phyloP scores from a whole-genome alignment of 2,888 invertebrate genomes.

The Abrostola triplasia region DNA sequence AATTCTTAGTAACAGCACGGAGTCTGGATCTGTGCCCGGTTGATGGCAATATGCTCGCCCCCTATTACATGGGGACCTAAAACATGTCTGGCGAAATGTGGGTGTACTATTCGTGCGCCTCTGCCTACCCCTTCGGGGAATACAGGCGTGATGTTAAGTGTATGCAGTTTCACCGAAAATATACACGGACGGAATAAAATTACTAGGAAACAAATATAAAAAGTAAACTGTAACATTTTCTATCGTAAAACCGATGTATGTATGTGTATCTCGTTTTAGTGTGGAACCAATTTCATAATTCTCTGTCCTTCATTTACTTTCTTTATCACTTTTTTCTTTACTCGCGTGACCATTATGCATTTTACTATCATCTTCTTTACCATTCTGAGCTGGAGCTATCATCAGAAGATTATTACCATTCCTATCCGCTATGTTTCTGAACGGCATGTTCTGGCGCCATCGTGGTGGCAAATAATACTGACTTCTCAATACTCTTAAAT shows the following conservation, averaged over 20 bases:
- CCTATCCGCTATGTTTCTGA: conserved; percentile 84
- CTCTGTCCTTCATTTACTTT: conserved; percentile 43
- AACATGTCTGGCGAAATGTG: no score
- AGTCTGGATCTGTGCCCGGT: no score
- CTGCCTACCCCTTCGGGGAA: no score
- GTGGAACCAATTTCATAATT: no score
- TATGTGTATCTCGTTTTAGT: no score
- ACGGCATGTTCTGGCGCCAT: conserved; percentile 84
- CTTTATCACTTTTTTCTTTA: conserved; percentile 60
- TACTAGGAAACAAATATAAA: neutral
- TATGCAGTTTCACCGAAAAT: no score
- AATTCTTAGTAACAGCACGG: no score
- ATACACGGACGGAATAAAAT: neutral
- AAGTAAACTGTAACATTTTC: neutral
- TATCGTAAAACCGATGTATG: no score
- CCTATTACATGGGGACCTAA: no score
- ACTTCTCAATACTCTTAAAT: conserved; percentile 74
- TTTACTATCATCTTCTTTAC: conserved; percentile 67
- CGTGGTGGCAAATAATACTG: conserved; percentile 79
- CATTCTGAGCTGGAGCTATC: conserved; percentile 88
- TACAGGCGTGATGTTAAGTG: no score
- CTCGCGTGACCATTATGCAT: conserved; percentile 46
- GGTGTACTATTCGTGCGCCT: no score
- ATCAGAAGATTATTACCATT: conserved; percentile 91
- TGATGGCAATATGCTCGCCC: no score